Percentiles rank a stretch among this genome's conserved stretches.
Evolutionary conservation across 1,140 invertebrate genomes (phyloP).

Genomic region (Diachasmimorpha longicaudata): DNA sequence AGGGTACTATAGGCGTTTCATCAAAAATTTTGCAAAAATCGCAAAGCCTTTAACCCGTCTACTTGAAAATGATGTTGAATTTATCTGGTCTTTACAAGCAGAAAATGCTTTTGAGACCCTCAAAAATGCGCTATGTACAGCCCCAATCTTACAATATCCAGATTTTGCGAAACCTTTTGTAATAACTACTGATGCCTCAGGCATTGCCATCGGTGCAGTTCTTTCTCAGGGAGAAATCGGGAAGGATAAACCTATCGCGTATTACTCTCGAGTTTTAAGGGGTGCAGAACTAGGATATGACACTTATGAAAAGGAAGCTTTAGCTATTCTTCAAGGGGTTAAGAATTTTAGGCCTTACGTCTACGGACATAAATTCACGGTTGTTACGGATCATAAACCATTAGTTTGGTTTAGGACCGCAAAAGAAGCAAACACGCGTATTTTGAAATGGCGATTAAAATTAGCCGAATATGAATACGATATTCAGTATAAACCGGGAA

Average conservation of each 20-base stretch:
- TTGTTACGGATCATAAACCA: background rate
- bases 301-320: conserved; percentile 1
- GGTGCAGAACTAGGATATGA: background rate
- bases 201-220: background rate
- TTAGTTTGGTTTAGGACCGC: background rate
- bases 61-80: background rate
- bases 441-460: conserved; percentile 10
- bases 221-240: background rate
- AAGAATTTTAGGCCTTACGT: background rate
- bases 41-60: background rate
- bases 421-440: background rate
- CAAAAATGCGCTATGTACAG: background rate
- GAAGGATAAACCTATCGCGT: background rate
- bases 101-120: background rate
- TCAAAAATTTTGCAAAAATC: conserved; percentile 9
- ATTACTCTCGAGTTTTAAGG: background rate
- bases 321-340: background rate
- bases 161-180: background rate
- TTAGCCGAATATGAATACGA: conserved; percentile 5
- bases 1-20: conserved; percentile 4
- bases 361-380: conserved; percentile 6
- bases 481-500: conserved; percentile 11
- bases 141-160: background rate
- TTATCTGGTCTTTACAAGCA: background rate
- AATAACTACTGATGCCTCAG: background rate